phyloP scores from a whole-genome alignment of 2,797 vertebrate species.

The Eremophila alpestris region DNA sequence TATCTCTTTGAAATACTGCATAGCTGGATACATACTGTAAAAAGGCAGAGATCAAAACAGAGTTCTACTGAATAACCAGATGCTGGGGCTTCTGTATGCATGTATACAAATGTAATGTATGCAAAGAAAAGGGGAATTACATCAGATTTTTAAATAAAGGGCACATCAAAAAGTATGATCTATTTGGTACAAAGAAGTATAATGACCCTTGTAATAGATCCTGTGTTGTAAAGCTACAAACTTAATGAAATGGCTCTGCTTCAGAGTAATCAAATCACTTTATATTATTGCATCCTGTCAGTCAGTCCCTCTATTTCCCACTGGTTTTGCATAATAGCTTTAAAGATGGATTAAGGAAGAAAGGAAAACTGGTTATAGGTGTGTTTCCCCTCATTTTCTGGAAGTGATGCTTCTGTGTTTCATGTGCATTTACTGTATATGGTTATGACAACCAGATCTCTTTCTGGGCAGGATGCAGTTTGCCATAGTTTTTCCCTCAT shows the following conservation, averaged over 20 bases:
- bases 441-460: not conserved
- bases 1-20: not conserved
- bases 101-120: not conserved
- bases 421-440: not conserved
- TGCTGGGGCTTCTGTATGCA: not conserved
- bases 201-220: constrained; percentile 27
- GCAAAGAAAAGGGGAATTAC: not conserved
- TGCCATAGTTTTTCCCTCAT: not conserved
- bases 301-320: constrained; percentile 25
- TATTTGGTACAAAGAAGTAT: not conserved
- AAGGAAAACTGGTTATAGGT: constrained; percentile 6
- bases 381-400: constrained; percentile 33
- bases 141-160: not conserved
- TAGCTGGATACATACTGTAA: not conserved
- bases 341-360: constrained; percentile 27
- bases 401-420: not conserved
- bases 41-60: not conserved
- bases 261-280: constrained; percentile 57
- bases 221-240: constrained; percentile 39
- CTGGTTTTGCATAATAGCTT: constrained; percentile 41
- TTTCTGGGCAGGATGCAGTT: not conserved
- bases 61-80: not conserved
- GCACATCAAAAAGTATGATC: not conserved
- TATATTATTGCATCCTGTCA: constrained; percentile 56
- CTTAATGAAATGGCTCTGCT: constrained; percentile 56